Conservation (phyloP, 2,797 vertebrate genomes). For the Gastrophryne carolinensis region DNA sequence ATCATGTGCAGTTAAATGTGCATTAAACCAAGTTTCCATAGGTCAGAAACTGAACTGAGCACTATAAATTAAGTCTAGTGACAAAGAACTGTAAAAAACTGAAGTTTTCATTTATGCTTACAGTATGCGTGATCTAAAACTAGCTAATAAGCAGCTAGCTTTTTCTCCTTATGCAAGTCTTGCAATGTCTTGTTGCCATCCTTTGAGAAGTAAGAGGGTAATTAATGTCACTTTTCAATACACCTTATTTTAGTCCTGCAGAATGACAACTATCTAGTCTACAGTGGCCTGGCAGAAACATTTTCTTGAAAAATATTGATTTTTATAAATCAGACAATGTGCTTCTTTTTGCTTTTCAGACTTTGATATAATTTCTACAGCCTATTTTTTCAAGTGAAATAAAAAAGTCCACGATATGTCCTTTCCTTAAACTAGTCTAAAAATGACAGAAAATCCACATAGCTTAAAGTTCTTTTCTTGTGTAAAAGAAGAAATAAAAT, state of each 20-base stretch:
- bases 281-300: slow-evolving; percentile 24
- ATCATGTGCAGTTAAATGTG: too few species aligned
- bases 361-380: slow-evolving; percentile 31
- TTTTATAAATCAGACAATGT: slow-evolving; percentile 28
- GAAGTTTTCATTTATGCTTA: too few species aligned
- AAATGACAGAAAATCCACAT: too few species aligned
- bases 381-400: slow-evolving; percentile 29
- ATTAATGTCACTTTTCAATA: slow-evolving; percentile 41
- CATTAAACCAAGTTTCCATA: too few species aligned
- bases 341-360: neutral
- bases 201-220: slow-evolving; percentile 9
- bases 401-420: slow-evolving; percentile 1
- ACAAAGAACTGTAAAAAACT: too few species aligned
- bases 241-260: slow-evolving; percentile 14
- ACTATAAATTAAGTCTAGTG: too few species aligned
- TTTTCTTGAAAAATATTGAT: slow-evolving; percentile 39
- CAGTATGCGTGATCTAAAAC: too few species aligned
- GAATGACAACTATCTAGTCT: slow-evolving; percentile 31
- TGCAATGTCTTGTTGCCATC: slow-evolving; percentile 1
- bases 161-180: slow-evolving; percentile 1
- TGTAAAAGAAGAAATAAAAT: too few species aligned
- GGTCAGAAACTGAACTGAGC: too few species aligned
- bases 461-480: too few species aligned
- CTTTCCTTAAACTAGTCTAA: neutral
- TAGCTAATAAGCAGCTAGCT: too few species aligned